These are phyloP conservation scores for Steatornis caripensis DNA, from an alignment of 2,113 vertebrate species.

Conservation along the genomic window DNA sequence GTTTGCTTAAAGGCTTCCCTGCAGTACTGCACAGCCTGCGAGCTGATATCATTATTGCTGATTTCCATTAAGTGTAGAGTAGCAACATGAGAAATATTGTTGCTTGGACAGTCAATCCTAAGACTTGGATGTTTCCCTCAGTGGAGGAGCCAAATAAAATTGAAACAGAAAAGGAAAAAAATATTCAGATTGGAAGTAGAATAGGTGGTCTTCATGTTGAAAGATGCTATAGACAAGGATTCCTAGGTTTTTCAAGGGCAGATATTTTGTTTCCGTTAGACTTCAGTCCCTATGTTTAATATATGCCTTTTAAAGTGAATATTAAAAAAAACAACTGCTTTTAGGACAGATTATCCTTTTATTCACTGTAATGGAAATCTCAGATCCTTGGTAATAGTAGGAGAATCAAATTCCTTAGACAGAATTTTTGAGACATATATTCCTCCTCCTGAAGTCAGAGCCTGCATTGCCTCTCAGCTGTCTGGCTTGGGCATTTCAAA, in stretches of 20 bases:
- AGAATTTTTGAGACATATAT: background rate
- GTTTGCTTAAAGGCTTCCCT: background rate
- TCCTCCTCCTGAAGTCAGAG: background rate
- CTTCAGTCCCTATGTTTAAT: background rate
- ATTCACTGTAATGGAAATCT: background rate
- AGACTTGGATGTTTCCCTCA: background rate
- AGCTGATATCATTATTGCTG: background rate
- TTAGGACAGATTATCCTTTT: background rate
- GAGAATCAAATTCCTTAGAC: background rate
- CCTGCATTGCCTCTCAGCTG: background rate
- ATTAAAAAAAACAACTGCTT: background rate
- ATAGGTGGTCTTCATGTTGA: background rate
- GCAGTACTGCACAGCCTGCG: rapidly evolving
- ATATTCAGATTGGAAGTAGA: background rate
- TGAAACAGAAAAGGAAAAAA: background rate
- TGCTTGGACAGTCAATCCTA: background rate
- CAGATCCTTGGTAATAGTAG: background rate
- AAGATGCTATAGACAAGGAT: background rate
- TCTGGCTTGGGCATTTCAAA: background rate
- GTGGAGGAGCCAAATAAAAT: background rate
- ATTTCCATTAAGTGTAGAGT: background rate
- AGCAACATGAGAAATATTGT: background rate
- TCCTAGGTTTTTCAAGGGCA: background rate
- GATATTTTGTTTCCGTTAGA: background rate
- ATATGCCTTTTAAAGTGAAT: background rate